A percentile compares a stretch with the other conserved stretches of the same genome.
Evolutionary conservation across 2,113 vertebrate genomes (phyloP).

Genomic region (Anolis carolinensis): DNA sequence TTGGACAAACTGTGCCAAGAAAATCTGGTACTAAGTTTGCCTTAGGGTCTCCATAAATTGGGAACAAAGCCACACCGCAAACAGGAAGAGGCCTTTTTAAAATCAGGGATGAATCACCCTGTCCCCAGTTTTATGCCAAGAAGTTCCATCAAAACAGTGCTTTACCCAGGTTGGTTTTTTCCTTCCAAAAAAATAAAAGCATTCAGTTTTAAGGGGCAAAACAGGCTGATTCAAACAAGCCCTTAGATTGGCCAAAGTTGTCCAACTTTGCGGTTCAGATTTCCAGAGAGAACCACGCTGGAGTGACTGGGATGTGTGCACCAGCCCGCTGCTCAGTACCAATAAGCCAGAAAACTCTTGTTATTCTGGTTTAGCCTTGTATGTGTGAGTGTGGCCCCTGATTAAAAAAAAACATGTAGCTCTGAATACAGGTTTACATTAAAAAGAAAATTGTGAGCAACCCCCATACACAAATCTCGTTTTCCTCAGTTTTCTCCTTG

Average conservation of each 20-base stretch:
- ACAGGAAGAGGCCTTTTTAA: not conserved
- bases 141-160: too few relatives aligned
- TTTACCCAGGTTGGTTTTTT: too few relatives aligned
- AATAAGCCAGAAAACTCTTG: not conserved
- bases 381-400: not conserved
- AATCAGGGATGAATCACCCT: too few relatives aligned
- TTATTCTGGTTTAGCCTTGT: not conserved
- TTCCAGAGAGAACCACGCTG: not conserved
- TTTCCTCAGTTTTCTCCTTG: not conserved
- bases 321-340: not conserved
- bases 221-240: not conserved
- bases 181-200: not conserved
- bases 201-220: not conserved
- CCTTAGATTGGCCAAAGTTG: not conserved
- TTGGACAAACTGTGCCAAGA: too few relatives aligned
- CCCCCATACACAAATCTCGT: not conserved
- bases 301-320: not conserved
- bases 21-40: too few relatives aligned
- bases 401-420: not conserved
- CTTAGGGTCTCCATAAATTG: not conserved
- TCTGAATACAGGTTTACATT: conserved; percentile 4
- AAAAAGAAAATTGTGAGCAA: conserved; percentile 21
- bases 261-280: not conserved
- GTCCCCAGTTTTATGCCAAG: too few relatives aligned
- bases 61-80: not conserved